Evolutionary conservation across 2,888 invertebrate species (phyloP), one percentile per base, ranked within the genome.

Genomic region (Epistrophella euchroma): DNA sequence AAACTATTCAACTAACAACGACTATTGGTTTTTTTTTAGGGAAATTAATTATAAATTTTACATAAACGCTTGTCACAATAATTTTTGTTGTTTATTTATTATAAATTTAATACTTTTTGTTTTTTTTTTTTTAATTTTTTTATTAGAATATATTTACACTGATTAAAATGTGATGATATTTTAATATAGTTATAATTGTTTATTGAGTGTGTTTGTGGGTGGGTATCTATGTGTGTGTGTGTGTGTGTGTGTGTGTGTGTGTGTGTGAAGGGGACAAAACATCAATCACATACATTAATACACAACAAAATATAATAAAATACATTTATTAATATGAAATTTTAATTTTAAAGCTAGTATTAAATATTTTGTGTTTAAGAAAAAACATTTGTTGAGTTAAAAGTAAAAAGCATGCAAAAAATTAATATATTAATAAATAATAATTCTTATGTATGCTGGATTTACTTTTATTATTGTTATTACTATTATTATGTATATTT

Each of bases 211-310:
- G 32, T 56, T 25, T 9, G n/a, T 55, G 28, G n/a, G n/a, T n/a
- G n/a, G n/a, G n/a, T n/a, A n/a, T n/a, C n/a, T n/a, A n/a, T 25
- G 25, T 35, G 13, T 55, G 15, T 55, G 32, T 28, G 19, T 73
- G 56, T 70, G 55, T 40, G 6, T 50, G 15, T 55, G 28, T 25
- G 25, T 35, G 13, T 55, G 15, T 55, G 32, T 28, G 19, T 73
- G 56, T 70, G 55, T 40, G 6, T 50, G 15, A 40, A 52, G 55
- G 68, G 83, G 76, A 80, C 81, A 76, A 80, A 81, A 81, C 76
- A 76, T 73, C 72, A 85, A 85, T 68, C 68, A 68, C 68, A 68
- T 85, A 80, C 80, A 80, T 76, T 76, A 85, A 81, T 70, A 37
- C 72, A 81, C 81, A 85, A 85, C 72, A 50, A 68, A 73, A 75